Base-by-base conservation (phyloP, 1,140 invertebrate genomes). In the Acyrthosiphon pisum region DNA sequence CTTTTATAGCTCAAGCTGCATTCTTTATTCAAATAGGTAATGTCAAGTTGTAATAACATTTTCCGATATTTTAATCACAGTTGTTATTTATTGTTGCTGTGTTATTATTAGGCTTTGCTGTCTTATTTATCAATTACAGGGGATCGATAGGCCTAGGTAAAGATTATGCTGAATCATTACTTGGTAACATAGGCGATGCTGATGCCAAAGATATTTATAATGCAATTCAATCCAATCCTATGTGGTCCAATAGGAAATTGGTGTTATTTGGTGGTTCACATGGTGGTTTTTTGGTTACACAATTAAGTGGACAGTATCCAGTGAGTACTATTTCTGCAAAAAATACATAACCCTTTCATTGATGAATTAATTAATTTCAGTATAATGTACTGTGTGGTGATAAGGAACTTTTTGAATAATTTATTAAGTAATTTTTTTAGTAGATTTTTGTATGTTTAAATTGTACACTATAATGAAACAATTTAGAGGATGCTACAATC, bases 281-380 rank as follows among this genome's bases (percentile, higher is more conserved):
- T 95, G 98, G 98, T 86, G 98, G 98, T 56, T 99, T 99, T 95
- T 95, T 99, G 14, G 97, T 97, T 22, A 96, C 97, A 44, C 98
- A 99, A 95, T 95, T 99, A 2, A 97, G 97, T 95, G 98, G 97
- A 6, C 97, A 98, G 94, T 97, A 97, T 96, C 97, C 98, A n/a
- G 97, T 97, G 95, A 96, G 76, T 94, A 48, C 91, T 44, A 46
- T 41, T 76, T 18, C 14, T 76, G 1, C 30, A 14, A 4, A 20
- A 4, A 76, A 18, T 53, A 53, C 50, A 23, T 22, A 53, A 76
- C 41, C 41, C 41, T 41, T 41, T 41, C 41, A 41, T 41, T 41
- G 41, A 4, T 41, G 41, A 41, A 41, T 41, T 41, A 41, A 4
- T n/a, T n/a, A n/a, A n/a, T n/a, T n/a, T n/a, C n/a, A n/a, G n/a